These are phyloP conservation scores for Hepsetus odoe DNA, from an alignment of 2,113 vertebrate species.

Conservation along the genomic window DNA sequence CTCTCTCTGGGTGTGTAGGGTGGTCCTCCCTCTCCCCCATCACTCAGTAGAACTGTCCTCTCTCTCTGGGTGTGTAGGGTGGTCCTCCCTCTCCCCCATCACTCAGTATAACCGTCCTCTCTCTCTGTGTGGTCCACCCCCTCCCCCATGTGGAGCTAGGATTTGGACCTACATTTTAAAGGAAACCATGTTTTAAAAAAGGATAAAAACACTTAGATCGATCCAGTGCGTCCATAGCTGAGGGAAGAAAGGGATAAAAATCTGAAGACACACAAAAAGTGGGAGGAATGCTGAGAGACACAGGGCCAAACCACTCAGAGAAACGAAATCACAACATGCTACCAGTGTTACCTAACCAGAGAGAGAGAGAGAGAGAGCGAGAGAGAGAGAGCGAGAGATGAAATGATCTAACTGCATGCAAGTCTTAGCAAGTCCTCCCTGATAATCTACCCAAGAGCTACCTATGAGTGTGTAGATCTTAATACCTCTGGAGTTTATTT, in stretches of 20 bases:
- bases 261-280: not conserved
- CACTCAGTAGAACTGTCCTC: too few species aligned
- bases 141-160: too few species aligned
- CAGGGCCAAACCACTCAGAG: not conserved
- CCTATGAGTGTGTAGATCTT: not conserved
- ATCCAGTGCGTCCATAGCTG: too few species aligned
- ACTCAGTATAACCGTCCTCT: too few species aligned
- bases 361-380: conserved; percentile 8
- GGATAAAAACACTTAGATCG: too few species aligned
- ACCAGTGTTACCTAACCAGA: not conserved
- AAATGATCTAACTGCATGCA: not conserved
- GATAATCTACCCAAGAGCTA: not conserved
- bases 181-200: too few species aligned
- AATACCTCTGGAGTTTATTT: not conserved
- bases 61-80: too few species aligned
- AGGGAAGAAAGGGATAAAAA: not conserved
- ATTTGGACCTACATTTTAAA: too few species aligned
- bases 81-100: too few species aligned
- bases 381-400: conserved; percentile 24
- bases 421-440: conserved; percentile 15
- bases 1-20: too few species aligned
- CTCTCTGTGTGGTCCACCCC: too few species aligned
- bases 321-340: not conserved
- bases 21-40: too few species aligned
- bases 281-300: not conserved